Conservation (phyloP, 2,113 vertebrate genomes). For the Paracanthobrama guichenoti region DNA sequence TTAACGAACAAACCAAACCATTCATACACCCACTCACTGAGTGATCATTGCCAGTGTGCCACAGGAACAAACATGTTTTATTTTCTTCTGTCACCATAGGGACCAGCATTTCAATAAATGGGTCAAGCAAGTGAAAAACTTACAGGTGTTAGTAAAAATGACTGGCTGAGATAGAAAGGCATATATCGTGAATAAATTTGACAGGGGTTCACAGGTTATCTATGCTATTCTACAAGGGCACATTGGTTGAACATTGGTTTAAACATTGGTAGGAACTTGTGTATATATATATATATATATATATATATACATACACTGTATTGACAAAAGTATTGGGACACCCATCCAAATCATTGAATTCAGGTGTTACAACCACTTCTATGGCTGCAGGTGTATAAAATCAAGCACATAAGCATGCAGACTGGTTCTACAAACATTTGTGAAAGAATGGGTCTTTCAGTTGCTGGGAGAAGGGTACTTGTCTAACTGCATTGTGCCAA, state of each 20-base stretch:
- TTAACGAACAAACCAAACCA: constrained; percentile 1
- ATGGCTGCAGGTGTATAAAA: no score
- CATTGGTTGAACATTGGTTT: background rate
- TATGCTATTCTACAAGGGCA: background rate
- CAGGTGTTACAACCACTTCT: no score
- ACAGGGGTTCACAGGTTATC: constrained; percentile 6
- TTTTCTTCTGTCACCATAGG: constrained; percentile 21
- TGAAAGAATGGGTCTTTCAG: no score
- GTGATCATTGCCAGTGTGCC: background rate
- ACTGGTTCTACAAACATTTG: no score
- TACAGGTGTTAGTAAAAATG: constrained; percentile 5
- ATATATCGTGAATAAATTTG: background rate
- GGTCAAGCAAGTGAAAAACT: background rate
- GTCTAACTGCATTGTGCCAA: no score
- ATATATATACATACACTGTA: no score
- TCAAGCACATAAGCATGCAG: no score
- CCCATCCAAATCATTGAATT: no score
- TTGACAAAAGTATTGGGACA: no score
- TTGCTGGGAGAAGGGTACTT: no score
- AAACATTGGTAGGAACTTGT: background rate
- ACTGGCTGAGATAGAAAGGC: background rate
- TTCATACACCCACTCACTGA: constrained; percentile 17
- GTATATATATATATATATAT: no score
- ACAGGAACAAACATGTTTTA: constrained; percentile 21
- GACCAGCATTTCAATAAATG: constrained; percentile 18